Conservation (phyloP, 2,113 vertebrate species). For the Aldabrachelys gigantea region DNA sequence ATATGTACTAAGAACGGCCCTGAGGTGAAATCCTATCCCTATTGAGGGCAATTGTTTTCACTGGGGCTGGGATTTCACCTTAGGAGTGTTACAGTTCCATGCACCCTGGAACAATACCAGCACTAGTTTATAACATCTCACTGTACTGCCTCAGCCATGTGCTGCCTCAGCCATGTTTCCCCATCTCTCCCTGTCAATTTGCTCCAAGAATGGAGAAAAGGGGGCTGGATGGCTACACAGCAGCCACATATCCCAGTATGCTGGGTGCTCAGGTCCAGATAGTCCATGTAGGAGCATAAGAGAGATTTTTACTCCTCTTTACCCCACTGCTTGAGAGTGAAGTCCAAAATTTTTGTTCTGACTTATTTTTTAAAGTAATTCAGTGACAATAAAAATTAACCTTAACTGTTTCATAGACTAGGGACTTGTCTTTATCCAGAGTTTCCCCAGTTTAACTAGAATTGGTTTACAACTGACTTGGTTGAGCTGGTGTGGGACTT, state of each 20-base stretch:
- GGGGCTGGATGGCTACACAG: neutral
- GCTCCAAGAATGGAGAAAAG: neutral
- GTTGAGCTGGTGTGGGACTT: neutral
- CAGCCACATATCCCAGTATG: neutral
- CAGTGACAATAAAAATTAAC: neutral
- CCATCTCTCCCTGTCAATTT: neutral
- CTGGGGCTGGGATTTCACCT: neutral
- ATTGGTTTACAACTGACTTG: neutral
- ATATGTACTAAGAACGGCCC: neutral
- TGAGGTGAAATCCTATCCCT: neutral
- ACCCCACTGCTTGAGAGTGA: neutral
- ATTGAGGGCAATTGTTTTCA: neutral
- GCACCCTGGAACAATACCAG: neutral
- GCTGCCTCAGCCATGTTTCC: neutral
- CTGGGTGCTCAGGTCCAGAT: neutral
- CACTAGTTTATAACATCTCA: neutral
- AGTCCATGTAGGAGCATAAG: neutral
- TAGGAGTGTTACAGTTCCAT: neutral
- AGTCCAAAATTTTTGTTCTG: neutral
- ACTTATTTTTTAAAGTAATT: neutral
- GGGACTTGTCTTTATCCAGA: neutral
- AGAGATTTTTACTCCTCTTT: neutral
- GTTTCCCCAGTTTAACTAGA: neutral
- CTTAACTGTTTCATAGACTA: neutral
- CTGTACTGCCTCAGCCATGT: neutral